A percentile compares a stretch with the other conserved stretches of the same genome.
These are phyloP conservation scores for Dromaius novaehollandiae DNA, from an alignment of 2,113 vertebrate genomes.

Conservation along the genomic window DNA sequence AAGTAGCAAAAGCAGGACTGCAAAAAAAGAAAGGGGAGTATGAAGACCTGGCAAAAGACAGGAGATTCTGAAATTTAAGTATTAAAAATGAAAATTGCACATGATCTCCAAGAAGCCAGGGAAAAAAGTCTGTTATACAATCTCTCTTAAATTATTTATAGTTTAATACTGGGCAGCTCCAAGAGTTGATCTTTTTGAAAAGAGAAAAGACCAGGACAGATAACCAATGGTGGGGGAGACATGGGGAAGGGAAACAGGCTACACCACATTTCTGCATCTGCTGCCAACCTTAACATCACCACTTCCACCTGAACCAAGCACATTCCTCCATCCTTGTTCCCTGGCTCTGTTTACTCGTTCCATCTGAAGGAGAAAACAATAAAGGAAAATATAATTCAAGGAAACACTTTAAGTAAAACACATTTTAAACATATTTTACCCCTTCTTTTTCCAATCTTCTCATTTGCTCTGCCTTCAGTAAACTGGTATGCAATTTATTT, in stretches of 20 bases:
- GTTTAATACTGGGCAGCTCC: neutral
- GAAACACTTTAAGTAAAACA: conserved; percentile 37
- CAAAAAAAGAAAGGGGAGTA: neutral
- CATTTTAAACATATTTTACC: conserved; percentile 74
- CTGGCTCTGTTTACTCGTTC: conserved; percentile 94
- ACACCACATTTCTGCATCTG: conserved; percentile 45
- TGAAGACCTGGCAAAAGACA: neutral
- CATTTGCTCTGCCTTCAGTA: conserved; percentile 88
- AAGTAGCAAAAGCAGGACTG: neutral
- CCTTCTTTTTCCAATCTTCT: conserved; percentile 91
- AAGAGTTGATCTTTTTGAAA: conserved; percentile 18
- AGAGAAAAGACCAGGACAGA: conserved; percentile 27
- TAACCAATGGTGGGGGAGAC: neutral
- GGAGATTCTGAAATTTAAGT: neutral
- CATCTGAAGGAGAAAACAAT: conserved; percentile 80
- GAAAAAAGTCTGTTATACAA: neutral
- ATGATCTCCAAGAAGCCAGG: neutral
- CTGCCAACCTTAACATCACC: conserved; percentile 83
- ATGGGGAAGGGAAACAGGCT: neutral
- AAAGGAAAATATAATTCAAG: conserved; percentile 69
- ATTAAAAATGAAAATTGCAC: neutral
- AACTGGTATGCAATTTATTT: conserved; percentile 79
- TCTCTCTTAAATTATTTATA: neutral
- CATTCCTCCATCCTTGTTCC: conserved; percentile 96
- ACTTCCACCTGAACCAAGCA: conserved; percentile 88